phyloP scores from a whole-genome alignment of 2,797 vertebrate genomes.

The Gambusia yucatana region DNA sequence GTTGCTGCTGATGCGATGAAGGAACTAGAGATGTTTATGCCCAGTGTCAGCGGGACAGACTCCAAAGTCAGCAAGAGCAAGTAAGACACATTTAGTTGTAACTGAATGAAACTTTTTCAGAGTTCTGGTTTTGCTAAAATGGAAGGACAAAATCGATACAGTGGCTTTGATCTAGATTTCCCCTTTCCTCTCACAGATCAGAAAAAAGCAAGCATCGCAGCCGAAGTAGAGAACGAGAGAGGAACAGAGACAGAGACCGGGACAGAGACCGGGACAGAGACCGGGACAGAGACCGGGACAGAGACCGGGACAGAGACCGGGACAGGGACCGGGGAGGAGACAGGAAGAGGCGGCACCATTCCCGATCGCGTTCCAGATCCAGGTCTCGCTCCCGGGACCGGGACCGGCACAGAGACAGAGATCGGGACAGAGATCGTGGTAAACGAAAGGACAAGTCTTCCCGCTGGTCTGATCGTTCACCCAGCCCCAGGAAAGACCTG shows the following conservation, averaged over 20 bases:
- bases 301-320: slow-evolving; percentile 66
- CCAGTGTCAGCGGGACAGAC: slow-evolving; percentile 81
- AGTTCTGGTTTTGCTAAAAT: background rate
- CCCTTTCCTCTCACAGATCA: slow-evolving; percentile 37
- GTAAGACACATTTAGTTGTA: slow-evolving; percentile 58
- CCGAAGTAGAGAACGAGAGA: slow-evolving; percentile 79
- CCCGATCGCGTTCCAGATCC: slow-evolving; percentile 76
- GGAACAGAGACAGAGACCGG: slow-evolving; percentile 63
- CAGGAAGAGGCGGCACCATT: slow-evolving; percentile 71
- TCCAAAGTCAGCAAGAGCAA: slow-evolving; percentile 83
- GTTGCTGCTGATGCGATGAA: slow-evolving; percentile 94
- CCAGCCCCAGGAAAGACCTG: slow-evolving; percentile 83
- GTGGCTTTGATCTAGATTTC: background rate
- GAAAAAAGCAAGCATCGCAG: slow-evolving; percentile 83
- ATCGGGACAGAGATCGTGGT: slow-evolving; percentile 71
- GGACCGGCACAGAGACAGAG: slow-evolving; percentile 79
- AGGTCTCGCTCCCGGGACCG: slow-evolving; percentile 81
- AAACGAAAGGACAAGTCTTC: slow-evolving; percentile 80
- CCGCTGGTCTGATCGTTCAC: slow-evolving; percentile 87
- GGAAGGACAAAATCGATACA: background rate
- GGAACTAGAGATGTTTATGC: slow-evolving; percentile 96
- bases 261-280: slow-evolving; percentile 67
- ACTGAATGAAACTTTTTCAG: background rate
- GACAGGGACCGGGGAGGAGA: slow-evolving; percentile 65
- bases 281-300: slow-evolving; percentile 69